Evolutionary conservation across 2,797 vertebrate genomes (phyloP).

Genomic region (Lerista edwardsae): DNA sequence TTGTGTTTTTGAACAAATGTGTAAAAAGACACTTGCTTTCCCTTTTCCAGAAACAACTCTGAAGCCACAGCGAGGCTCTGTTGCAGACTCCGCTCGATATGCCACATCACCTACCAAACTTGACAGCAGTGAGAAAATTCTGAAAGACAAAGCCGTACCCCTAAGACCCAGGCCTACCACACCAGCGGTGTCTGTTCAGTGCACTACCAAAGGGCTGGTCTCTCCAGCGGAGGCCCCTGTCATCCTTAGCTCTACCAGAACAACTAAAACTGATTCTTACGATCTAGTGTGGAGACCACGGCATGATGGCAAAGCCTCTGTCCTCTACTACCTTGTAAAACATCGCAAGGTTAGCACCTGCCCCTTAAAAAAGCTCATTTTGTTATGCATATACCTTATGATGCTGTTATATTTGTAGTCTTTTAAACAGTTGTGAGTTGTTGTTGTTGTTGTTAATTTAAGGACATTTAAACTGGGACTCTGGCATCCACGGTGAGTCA

Average conservation of each 20-base stretch:
- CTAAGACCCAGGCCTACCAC: conserved; percentile 71
- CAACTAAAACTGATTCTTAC: conserved; percentile 92
- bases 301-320: conserved; percentile 81
- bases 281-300: conserved; percentile 94
- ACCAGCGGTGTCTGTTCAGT: conserved; percentile 77
- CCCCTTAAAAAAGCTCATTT: neutral
- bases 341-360: conserved; percentile 88
- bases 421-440: too few relatives aligned
- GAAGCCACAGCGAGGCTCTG: conserved; percentile 22
- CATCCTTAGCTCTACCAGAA: conserved; percentile 94
- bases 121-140: conserved; percentile 79
- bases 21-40: neutral
- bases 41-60: conserved; percentile 64
- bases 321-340: conserved; percentile 92
- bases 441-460: too few relatives aligned
- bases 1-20: neutral
- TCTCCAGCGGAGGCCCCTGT: conserved; percentile 89
- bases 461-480: too few relatives aligned
- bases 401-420: neutral
- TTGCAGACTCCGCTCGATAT: conserved; percentile 27
- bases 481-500: too few relatives aligned
- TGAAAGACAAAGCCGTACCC: conserved; percentile 77
- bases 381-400: neutral
- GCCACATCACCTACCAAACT: conserved; percentile 64
- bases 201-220: conserved; percentile 78